Evolutionary conservation across 2,888 invertebrate species (phyloP).

Genomic region (Meloe dianella): DNA sequence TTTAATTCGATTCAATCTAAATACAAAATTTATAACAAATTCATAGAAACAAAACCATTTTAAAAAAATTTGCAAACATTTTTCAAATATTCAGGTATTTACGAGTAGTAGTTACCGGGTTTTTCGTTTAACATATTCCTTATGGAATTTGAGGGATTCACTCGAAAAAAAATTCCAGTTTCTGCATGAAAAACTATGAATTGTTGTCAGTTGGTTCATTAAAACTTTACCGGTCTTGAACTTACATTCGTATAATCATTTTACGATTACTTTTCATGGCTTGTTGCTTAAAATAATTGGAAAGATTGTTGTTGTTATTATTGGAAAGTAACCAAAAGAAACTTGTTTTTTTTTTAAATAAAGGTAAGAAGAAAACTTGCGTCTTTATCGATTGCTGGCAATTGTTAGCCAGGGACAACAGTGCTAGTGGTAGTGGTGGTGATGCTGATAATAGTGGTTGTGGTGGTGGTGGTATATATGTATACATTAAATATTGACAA

Average conservation of each 20-base stretch:
- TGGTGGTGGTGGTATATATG: not conserved
- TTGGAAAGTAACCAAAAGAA: not conserved
- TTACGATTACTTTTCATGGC: conserved; percentile 4
- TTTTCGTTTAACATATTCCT: not conserved
- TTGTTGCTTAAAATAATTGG: conserved; percentile 1
- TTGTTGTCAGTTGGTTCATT: not conserved
- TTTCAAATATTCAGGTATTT: not conserved
- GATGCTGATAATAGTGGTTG: not conserved
- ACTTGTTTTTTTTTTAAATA: too few species aligned
- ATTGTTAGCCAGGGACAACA: conserved; percentile 18
- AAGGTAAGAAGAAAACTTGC: not conserved
- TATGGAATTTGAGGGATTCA: too few species aligned
- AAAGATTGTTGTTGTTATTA: too few species aligned
- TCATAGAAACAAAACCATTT: too few species aligned
- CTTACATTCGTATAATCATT: not conserved
- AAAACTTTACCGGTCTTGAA: not conserved
- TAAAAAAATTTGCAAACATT: too few species aligned
- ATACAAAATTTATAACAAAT: too few species aligned
- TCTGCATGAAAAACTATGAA: not conserved
- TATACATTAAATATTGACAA: conserved; percentile 25
- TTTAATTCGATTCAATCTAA: too few species aligned
- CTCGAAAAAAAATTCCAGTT: not conserved
- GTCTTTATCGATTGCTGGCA: conserved; percentile 21
- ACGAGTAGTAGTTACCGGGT: not conserved
- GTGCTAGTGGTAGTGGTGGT: not conserved